phyloP scores from a whole-genome alignment of 2,113 vertebrate genomes.

The Monopterus albus region DNA sequence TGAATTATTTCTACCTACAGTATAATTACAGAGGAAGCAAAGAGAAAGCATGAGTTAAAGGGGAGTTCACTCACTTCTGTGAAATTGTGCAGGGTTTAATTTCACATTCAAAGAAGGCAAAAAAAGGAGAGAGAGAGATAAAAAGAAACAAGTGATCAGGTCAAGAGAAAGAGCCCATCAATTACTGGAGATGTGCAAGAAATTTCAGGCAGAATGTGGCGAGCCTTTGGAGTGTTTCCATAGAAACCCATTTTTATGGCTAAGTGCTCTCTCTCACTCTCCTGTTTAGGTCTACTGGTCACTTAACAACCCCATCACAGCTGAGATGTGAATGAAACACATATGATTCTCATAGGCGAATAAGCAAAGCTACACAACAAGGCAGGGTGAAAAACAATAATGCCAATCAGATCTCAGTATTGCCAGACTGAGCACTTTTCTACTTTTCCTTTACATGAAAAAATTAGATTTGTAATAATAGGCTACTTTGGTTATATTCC shows the following conservation, averaged over 20 bases:
- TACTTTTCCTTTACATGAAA: neutral
- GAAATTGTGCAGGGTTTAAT: slow-evolving; percentile 1
- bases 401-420: neutral
- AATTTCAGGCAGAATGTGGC: slow-evolving; percentile 54
- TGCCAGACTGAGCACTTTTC: too few species aligned
- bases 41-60: neutral
- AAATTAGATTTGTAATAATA: neutral
- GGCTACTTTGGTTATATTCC: neutral
- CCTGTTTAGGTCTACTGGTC: slow-evolving; percentile 65
- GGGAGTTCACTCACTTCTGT: too few species aligned
- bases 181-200: slow-evolving; percentile 54
- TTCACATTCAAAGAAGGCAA: neutral
- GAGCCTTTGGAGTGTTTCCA: slow-evolving; percentile 80
- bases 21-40: neutral
- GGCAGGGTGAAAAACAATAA: neutral
- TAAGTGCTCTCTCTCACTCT: slow-evolving; percentile 63
- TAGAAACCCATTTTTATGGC: slow-evolving; percentile 80
- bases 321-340: slow-evolving; percentile 22
- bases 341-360: neutral
- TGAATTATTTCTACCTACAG: slow-evolving; percentile 89
- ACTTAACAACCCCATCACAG: slow-evolving; percentile 65
- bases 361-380: neutral
- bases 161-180: slow-evolving; percentile 39
- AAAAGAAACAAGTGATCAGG: slow-evolving; percentile 7
- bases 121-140: neutral